Percentiles rank a stretch among this genome's conserved stretches.
Evolutionary conservation across 2,113 vertebrate species (phyloP).

Genomic region (Galbula dea): DNA sequence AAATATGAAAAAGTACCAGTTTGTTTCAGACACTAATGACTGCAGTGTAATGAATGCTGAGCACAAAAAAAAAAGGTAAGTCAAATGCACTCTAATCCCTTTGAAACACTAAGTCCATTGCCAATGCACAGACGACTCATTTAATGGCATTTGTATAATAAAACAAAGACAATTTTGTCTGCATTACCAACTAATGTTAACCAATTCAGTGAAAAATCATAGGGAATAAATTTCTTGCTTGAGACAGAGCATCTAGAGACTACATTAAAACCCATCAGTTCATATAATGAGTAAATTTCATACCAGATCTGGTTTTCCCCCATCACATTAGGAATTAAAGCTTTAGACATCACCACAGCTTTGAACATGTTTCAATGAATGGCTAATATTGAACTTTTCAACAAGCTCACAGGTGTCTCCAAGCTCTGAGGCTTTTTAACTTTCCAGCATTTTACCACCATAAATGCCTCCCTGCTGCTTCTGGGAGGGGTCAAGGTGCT

Average conservation of each 20-base stretch:
- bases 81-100: not conserved
- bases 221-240: not conserved
- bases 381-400: not conserved
- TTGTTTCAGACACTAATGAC: not conserved
- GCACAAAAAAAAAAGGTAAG: not conserved
- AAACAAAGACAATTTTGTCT: not conserved
- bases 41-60: not conserved
- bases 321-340: not conserved
- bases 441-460: not conserved
- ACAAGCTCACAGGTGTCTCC: not conserved
- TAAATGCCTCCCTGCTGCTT: not conserved
- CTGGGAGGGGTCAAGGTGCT: not conserved
- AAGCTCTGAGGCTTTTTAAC: not conserved
- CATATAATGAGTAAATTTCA: fast-evolving
- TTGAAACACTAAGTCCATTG: not conserved
- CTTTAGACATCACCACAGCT: not conserved
- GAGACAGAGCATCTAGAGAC: not conserved
- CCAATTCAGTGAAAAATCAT: not conserved
- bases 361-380: not conserved
- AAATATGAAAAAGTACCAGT: not conserved
- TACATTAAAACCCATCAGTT: not conserved
- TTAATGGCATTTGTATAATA: not conserved
- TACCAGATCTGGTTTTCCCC: not conserved
- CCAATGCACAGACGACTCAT: not conserved
- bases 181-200: not conserved